phyloP scores from a whole-genome alignment of 1,140 invertebrate species.

The Vanessa atalanta region DNA sequence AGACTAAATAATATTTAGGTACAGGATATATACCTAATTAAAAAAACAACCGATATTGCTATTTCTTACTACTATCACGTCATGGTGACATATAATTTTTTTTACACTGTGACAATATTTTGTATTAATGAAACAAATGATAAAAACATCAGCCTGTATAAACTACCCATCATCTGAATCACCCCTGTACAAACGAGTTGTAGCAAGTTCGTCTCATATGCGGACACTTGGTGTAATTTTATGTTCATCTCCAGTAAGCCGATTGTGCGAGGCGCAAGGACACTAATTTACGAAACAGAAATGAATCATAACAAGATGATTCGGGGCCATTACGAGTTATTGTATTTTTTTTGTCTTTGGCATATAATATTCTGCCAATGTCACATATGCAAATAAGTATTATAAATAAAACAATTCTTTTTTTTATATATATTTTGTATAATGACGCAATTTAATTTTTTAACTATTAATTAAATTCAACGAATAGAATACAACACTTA shows the following conservation, averaged over 20 bases:
- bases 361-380: no score
- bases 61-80: no score
- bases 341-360: constrained; percentile 1
- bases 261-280: constrained; percentile 13
- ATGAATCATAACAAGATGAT: constrained; percentile 24
- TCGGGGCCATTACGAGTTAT: not conserved
- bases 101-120: not conserved
- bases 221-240: constrained; percentile 63
- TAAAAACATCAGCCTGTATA: constrained; percentile 41
- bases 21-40: no score
- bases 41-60: no score
- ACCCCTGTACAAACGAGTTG: constrained; percentile 56
- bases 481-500: no score
- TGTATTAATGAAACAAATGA: not conserved
- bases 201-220: constrained; percentile 49
- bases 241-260: constrained; percentile 56
- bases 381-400: no score
- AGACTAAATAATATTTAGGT: no score
- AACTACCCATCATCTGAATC: constrained; percentile 47
- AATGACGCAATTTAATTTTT: no score
- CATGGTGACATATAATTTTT: not conserved
- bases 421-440: no score
- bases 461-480: no score
- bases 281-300: constrained; percentile 31
- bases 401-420: no score